Conservation (phyloP, 2,797 vertebrate species). For the Malacoraja senta region DNA sequence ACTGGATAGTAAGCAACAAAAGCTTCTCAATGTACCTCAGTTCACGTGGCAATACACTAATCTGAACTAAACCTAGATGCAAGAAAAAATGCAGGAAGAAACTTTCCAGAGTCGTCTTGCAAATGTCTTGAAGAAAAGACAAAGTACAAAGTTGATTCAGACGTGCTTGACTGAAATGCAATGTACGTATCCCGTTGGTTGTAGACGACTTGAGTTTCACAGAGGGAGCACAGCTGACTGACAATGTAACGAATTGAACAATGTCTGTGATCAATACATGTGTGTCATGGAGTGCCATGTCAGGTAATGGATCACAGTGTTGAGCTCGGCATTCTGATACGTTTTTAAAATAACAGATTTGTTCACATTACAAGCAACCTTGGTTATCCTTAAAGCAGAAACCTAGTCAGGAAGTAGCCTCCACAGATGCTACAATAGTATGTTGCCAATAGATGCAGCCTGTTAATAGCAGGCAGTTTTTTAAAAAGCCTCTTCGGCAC, state of each 20-base stretch:
- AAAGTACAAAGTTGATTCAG: not conserved
- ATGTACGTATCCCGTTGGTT: not conserved
- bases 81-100: not conserved
- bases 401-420: not conserved
- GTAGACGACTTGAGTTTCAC: not conserved
- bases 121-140: not conserved
- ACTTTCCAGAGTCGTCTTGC: not conserved
- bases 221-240: not conserved
- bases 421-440: not conserved
- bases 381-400: not conserved
- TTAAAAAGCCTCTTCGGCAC: not conserved
- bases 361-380: slow-evolving; percentile 6
- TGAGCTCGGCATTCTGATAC: not conserved
- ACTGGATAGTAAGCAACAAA: too few species aligned
- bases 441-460: not conserved
- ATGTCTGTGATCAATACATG: slow-evolving; percentile 4
- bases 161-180: not conserved
- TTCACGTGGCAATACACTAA: too few species aligned
- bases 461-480: not conserved
- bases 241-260: not conserved
- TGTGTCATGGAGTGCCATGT: not conserved
- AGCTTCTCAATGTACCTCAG: too few species aligned
- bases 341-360: slow-evolving; percentile 16
- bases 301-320: not conserved
- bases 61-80: not conserved